phyloP scores from a whole-genome alignment of 1,140 invertebrate genomes.

The Trachymyrmex septentrionalis region DNA sequence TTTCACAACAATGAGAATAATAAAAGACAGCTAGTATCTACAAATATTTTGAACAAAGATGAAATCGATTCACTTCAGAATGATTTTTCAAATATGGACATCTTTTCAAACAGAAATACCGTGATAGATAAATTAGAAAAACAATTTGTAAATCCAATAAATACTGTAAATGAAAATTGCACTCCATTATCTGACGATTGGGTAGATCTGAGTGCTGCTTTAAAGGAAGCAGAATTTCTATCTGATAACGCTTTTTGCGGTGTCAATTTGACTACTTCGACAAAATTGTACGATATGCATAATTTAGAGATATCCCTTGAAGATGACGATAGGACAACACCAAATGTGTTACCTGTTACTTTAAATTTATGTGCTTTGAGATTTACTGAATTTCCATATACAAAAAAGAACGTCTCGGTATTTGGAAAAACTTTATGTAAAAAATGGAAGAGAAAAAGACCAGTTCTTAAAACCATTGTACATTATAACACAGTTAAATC shows the following conservation, averaged over 20 bases:
- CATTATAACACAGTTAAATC: constrained; percentile 71
- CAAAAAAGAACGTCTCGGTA: constrained; percentile 79
- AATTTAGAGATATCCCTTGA: constrained; percentile 9
- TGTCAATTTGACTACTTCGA: constrained; percentile 19
- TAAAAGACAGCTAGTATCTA: background rate
- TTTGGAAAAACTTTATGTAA: constrained; percentile 87
- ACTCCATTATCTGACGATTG: constrained; percentile 69
- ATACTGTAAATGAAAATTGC: constrained; percentile 48
- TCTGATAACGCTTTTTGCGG: constrained; percentile 11
- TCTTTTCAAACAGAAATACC: background rate
- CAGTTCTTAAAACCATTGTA: constrained; percentile 61
- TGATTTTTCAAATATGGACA: constrained; percentile 52
- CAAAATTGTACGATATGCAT: background rate
- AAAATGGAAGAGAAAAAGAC: constrained; percentile 78
- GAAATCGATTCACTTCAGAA: constrained; percentile 60
- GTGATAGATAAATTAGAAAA: constrained; percentile 17
- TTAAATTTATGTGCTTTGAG: constrained; percentile 78
- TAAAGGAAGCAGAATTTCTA: constrained; percentile 64
- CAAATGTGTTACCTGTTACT: constrained; percentile 68
- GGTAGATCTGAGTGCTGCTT: constrained; percentile 77
- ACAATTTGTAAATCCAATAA: constrained; percentile 12
- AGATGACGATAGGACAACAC: background rate
- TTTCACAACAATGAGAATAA: background rate
- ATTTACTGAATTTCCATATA: constrained; percentile 61
- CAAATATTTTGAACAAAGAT: constrained; percentile 11